phyloP scores from a whole-genome alignment of 2,797 vertebrate genomes.

The Pseudochirops cupreus region DNA sequence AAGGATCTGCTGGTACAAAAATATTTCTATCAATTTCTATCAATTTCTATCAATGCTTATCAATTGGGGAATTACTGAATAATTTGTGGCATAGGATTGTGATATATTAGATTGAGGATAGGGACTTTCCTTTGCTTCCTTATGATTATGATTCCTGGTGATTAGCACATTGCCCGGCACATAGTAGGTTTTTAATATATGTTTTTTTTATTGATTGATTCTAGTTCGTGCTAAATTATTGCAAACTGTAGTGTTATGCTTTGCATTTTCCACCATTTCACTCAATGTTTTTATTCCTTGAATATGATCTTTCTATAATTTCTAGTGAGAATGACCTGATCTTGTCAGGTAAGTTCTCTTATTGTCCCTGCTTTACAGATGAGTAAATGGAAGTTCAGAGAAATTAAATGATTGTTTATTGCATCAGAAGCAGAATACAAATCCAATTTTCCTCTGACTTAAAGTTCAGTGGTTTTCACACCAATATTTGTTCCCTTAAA shows the following conservation, averaged over 20 bases:
- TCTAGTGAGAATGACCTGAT: background rate
- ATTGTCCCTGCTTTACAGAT: background rate
- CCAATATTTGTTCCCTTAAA: background rate
- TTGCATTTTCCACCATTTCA: background rate
- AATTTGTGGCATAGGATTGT: background rate
- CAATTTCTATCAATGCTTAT: too few species aligned
- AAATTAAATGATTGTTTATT: background rate
- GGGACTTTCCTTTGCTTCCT: background rate
- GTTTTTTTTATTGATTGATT: background rate
- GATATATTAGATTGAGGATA: background rate
- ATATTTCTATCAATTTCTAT: background rate
- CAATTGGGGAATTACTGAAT: background rate
- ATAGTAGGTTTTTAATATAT: background rate
- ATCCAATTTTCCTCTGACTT: background rate
- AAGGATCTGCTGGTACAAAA: background rate
- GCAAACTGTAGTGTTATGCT: background rate
- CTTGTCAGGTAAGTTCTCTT: background rate
- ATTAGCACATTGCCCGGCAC: background rate
- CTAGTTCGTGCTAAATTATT: background rate
- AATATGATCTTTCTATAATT: background rate
- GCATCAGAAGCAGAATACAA: background rate
- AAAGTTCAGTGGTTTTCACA: background rate
- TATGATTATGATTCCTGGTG: background rate
- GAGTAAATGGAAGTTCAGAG: background rate
- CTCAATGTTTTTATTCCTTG: background rate